Evolutionary conservation across 2,888 invertebrate genomes (phyloP), one percentile per base, ranked within the genome.

Genomic region (Rotaria sp.): DNA sequence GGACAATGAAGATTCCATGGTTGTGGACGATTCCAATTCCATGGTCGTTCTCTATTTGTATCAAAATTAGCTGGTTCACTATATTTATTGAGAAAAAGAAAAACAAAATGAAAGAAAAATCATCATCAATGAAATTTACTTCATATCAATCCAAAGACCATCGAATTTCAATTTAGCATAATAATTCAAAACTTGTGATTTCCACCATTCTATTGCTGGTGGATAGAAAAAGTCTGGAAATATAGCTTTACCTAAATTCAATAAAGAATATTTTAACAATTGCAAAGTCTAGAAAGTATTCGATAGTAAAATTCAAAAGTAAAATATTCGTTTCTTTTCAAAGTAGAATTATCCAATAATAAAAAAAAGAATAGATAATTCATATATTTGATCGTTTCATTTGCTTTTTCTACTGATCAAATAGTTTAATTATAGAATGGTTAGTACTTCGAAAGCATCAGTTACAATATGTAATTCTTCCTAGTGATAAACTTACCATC

Each of bases 31-130:
- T 85, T 85, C 87, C 87, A 87, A 50, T 87, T 87, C 85, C 85
- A 87, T 75, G 87, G 87, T 84, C 85, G 85, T 50, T 41, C 35
- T 87, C 85, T 74, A 57, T 87, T 87, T 15, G 87, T 87, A 52
- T 84, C 87, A 52, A 87, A 87, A 87, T 90, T 91, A 11, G 91
- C 90, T 11, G 91, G 91, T 87, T 92, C 91, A 88, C 92, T 92
- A 45, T 45, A 45, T 45, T 45, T 8, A 45, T 45, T 11, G 11
- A 45, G 45, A 8, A 11, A 5, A 45, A 11, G 7, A 45, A 45
- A 8, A 45, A 11, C 11, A 45, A 45, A 45, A 45, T 45, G 45
- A 45, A 45, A 45, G 45, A 11, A 45, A 45, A 8, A 45, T 45
- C 11, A 45, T 45, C 5, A 45, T 45, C 11, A 45, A 45, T 45